Evolutionary conservation across 2,113 vertebrate genomes (phyloP).

Genomic region (Tragelaphus imberbis): DNA sequence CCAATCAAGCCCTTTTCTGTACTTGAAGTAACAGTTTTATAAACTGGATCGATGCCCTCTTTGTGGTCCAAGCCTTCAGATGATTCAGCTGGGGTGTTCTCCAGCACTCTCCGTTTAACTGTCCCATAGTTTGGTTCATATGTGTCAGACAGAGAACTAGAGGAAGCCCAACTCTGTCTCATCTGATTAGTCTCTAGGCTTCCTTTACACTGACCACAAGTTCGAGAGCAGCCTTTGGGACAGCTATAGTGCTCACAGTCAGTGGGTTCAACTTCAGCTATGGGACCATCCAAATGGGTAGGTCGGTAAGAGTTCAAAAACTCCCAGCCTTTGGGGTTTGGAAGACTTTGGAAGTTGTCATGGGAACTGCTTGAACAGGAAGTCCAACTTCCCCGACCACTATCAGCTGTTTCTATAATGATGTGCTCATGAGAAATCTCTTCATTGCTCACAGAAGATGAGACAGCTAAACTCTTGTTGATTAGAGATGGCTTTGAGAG

Average conservation of each 20-base stretch:
- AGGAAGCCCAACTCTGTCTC: slow-evolving; percentile 92
- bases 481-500: slow-evolving; percentile 75
- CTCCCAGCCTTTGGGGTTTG: slow-evolving; percentile 85
- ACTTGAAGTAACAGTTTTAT: slow-evolving; percentile 96
- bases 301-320: slow-evolving; percentile 84
- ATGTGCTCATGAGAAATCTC: slow-evolving; percentile 91
- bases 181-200: slow-evolving; percentile 79
- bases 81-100: slow-evolving; percentile 74
- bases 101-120: slow-evolving; percentile 85
- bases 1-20: slow-evolving; percentile 98
- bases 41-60: slow-evolving; percentile 82
- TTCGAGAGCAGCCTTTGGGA: slow-evolving; percentile 74
- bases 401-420: slow-evolving; percentile 88
- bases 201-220: slow-evolving; percentile 79
- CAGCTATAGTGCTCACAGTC: slow-evolving; percentile 75
- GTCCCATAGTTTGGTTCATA: slow-evolving; percentile 91
- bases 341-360: slow-evolving; percentile 94
- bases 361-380: slow-evolving; percentile 97
- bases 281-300: slow-evolving; percentile 84
- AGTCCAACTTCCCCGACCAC: slow-evolving; percentile 97
- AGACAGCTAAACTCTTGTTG: slow-evolving; percentile 82
- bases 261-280: slow-evolving; percentile 85
- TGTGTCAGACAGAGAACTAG: slow-evolving; percentile 89
- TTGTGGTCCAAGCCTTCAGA: slow-evolving; percentile 79
- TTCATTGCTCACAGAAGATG: slow-evolving; percentile 87